These are phyloP conservation scores for Lutjanus erythropterus DNA, from an alignment of 2,113 vertebrate genomes.

Conservation along the genomic window DNA sequence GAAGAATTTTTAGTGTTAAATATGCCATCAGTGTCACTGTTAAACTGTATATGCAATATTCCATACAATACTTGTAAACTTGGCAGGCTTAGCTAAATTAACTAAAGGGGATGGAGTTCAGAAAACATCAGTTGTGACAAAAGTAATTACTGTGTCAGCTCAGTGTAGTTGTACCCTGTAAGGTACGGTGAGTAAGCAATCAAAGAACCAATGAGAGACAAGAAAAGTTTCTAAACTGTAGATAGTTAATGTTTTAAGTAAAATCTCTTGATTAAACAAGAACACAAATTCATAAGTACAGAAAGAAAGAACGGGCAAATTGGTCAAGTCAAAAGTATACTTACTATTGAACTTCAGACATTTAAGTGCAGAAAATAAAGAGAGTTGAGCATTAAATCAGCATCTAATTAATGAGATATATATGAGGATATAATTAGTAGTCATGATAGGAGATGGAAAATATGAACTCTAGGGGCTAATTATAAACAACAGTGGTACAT, in stretches of 20 bases:
- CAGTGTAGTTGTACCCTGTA: not conserved
- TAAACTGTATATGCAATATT: too few species aligned
- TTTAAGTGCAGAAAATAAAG: not conserved
- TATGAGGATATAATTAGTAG: not conserved
- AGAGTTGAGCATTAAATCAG: not conserved
- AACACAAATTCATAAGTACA: not conserved
- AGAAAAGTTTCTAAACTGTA: not conserved
- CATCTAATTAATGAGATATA: not conserved
- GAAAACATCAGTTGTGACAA: too few species aligned
- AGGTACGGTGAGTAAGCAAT: not conserved
- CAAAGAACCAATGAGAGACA: not conserved
- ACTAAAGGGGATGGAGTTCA: too few species aligned
- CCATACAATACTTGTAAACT: too few species aligned
- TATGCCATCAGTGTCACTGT: too few species aligned
- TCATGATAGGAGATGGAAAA: not conserved
- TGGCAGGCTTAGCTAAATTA: too few species aligned
- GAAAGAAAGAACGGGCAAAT: not conserved
- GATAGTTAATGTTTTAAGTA: not conserved
- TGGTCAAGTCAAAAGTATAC: not conserved
- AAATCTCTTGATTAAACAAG: not conserved
- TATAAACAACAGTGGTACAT: not conserved
- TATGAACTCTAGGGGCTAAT: not conserved
- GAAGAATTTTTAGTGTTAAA: too few species aligned
- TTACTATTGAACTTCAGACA: not conserved
- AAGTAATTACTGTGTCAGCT: too few species aligned